Conservation (phyloP, 2,888 invertebrate species). For the Parascotia fuliginaria region DNA sequence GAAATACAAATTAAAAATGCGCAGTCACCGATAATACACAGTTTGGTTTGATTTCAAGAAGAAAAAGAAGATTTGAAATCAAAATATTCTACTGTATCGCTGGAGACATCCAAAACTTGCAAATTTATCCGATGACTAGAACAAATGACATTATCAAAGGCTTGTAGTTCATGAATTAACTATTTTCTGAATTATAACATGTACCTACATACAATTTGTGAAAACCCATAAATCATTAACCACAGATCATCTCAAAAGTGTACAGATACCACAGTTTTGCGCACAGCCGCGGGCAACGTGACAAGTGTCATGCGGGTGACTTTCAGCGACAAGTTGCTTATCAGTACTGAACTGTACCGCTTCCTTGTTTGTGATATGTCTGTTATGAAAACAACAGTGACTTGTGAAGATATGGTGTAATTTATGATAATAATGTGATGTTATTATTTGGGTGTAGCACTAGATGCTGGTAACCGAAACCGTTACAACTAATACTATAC, state of each 20-base stretch:
- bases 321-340: slow-evolving; percentile 58
- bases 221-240: not conserved
- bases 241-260: slow-evolving; percentile 2
- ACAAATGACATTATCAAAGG: too few species aligned
- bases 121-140: too few species aligned
- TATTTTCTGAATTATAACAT: too few species aligned
- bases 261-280: slow-evolving; percentile 12
- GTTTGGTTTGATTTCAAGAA: too few species aligned
- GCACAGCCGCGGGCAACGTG: slow-evolving; percentile 50
- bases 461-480: not conserved
- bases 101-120: too few species aligned
- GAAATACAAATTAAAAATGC: too few species aligned
- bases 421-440: slow-evolving; percentile 7
- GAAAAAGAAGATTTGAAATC: too few species aligned
- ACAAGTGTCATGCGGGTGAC: slow-evolving; percentile 64
- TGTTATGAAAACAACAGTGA: slow-evolving; percentile 7
- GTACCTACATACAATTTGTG: not conserved
- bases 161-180: too few species aligned
- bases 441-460: not conserved
- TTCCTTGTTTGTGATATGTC: slow-evolving; percentile 12
- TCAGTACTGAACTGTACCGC: slow-evolving; percentile 32
- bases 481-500: too few species aligned
- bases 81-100: too few species aligned
- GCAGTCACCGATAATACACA: too few species aligned
- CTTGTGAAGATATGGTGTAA: slow-evolving; percentile 6